These are phyloP conservation scores for Leptinotarsa lineolata DNA, from an alignment of 1,140 invertebrate species.

Conservation along the genomic window DNA sequence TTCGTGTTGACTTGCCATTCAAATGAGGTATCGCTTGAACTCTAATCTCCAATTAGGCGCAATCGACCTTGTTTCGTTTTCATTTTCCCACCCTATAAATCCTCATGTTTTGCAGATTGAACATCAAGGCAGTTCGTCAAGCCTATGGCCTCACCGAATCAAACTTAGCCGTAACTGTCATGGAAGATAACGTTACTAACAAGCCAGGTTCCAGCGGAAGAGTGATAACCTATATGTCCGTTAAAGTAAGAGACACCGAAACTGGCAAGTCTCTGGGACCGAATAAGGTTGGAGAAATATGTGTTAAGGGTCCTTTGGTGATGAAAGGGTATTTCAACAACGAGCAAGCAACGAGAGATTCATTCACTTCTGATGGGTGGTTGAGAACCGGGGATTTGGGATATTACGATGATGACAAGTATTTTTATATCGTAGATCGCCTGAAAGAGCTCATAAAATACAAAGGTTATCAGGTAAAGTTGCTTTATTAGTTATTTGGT, in stretches of 20 bases:
- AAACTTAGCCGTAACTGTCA: constrained; percentile 54
- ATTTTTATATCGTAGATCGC: constrained; percentile 80
- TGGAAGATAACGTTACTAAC: constrained; percentile 29
- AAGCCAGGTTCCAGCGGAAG: constrained; percentile 64
- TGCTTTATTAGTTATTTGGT: not conserved
- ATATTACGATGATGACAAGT: constrained; percentile 73
- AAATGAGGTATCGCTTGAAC: too few relatives aligned
- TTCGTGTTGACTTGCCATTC: too few relatives aligned
- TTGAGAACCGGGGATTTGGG: constrained; percentile 83
- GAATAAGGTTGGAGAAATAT: constrained; percentile 69
- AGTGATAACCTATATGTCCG: constrained; percentile 61
- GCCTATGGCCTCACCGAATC: constrained; percentile 73
- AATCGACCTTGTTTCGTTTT: too few relatives aligned
- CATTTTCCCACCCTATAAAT: too few relatives aligned
- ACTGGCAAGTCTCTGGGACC: constrained; percentile 65
- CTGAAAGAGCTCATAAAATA: constrained; percentile 90
- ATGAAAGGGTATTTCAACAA: constrained; percentile 74
- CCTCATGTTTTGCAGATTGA: not conserved
- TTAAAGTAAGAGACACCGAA: constrained; percentile 66
- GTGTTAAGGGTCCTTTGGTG: constrained; percentile 64
- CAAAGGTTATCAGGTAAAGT: constrained; percentile 69
- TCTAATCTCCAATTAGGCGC: too few relatives aligned
- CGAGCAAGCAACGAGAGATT: constrained; percentile 71
- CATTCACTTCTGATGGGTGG: constrained; percentile 74
- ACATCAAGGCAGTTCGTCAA: constrained; percentile 51